Evolutionary conservation across 1,140 invertebrate species (phyloP).

Genomic region (Drosophila ficusphila): DNA sequence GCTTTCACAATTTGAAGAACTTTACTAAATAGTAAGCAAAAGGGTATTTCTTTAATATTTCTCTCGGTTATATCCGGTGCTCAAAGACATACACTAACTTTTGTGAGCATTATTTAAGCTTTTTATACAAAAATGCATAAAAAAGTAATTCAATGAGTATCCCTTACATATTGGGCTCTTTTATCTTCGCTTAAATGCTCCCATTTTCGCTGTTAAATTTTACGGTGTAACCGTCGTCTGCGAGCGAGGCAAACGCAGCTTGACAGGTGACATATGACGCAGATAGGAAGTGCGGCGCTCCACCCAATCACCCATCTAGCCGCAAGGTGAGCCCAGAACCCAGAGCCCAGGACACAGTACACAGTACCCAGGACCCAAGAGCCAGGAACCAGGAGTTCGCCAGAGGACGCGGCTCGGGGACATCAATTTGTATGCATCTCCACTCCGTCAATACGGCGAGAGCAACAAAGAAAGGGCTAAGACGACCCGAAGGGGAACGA

Average conservation of each 20-base stretch:
- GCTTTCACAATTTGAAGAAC: too few relatives aligned
- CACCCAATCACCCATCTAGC: conserved; percentile 19
- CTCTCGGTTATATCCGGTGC: too few relatives aligned
- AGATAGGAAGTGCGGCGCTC: conserved; percentile 22
- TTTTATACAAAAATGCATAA: too few relatives aligned
- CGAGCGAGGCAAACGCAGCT: conserved; percentile 30
- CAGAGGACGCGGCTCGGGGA: conserved; percentile 1
- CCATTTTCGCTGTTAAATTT: background rate
- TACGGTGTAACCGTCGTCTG: conserved; percentile 6
- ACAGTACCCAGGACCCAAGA: background rate
- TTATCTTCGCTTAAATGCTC: background rate
- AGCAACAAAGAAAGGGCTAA: conserved; percentile 12
- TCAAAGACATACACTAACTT: too few relatives aligned
- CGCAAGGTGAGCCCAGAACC: conserved; percentile 9
- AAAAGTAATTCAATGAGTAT: too few relatives aligned
- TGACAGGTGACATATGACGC: conserved; percentile 48
- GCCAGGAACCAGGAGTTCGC: background rate
- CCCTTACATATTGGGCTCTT: background rate
- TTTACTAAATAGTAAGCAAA: too few relatives aligned
- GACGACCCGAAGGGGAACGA: conserved; percentile 23
- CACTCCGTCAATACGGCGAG: conserved; percentile 14
- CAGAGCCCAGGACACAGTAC: background rate
- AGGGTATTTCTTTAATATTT: too few relatives aligned
- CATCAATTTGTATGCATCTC: conserved; percentile 41
- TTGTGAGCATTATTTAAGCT: too few relatives aligned